A percentile compares a stretch with the other conserved stretches of the same genome.
Conservation (phyloP, 2,888 invertebrate species). For the Drosophila vallismaia region DNA sequence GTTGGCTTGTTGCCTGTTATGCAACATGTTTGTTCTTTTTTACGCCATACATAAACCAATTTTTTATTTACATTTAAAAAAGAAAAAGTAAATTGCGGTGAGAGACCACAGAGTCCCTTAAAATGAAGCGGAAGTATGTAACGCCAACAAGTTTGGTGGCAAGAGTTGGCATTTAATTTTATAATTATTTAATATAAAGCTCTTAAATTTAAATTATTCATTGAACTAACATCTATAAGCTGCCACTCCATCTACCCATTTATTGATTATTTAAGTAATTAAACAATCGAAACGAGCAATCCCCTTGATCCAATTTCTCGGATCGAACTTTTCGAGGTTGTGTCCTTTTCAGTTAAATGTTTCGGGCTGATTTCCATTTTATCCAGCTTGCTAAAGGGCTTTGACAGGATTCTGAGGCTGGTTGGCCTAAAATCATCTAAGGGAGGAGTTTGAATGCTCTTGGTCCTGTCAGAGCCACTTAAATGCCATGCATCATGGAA, state of each 20-base stretch:
- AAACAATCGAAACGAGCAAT: slow-evolving; percentile 43
- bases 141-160: slow-evolving; percentile 5
- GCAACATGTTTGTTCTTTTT: slow-evolving; percentile 12
- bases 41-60: slow-evolving; percentile 4
- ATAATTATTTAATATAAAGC: neutral
- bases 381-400: slow-evolving; percentile 14
- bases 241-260: neutral
- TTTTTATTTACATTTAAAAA: slow-evolving; percentile 38
- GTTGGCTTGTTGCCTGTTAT: slow-evolving; percentile 7
- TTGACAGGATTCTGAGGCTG: slow-evolving; percentile 18
- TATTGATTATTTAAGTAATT: slow-evolving; percentile 60
- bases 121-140: slow-evolving; percentile 41
- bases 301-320: slow-evolving; percentile 38
- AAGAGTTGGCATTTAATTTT: neutral
- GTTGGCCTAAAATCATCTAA: slow-evolving; percentile 37
- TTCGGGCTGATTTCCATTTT: slow-evolving; percentile 8
- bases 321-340: slow-evolving; percentile 35
- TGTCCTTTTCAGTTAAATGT: slow-evolving; percentile 23
- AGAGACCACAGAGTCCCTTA: slow-evolving; percentile 18
- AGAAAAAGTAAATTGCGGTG: slow-evolving; percentile 35
- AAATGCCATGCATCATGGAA: slow-evolving; percentile 70
- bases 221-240: neutral
- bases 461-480: slow-evolving; percentile 57
- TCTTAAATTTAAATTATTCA: neutral
- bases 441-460: slow-evolving; percentile 30